Percentiles rank a stretch among this genome's conserved stretches.
Conservation (phyloP, 1,140 invertebrate species). For the Macrosteles quadrilineatus region DNA sequence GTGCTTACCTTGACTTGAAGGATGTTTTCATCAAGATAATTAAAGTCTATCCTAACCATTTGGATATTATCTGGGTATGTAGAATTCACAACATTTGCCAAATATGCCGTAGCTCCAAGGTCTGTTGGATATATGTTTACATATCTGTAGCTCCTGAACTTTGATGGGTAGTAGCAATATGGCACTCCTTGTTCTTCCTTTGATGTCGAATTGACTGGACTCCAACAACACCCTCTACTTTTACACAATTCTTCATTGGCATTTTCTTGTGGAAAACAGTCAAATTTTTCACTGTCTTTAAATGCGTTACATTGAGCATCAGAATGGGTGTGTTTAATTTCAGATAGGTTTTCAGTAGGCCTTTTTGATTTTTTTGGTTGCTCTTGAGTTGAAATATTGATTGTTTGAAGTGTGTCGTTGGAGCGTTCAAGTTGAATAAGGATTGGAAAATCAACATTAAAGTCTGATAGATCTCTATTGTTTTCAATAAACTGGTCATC, state of each 20-base stretch:
- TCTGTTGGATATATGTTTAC: slow-evolving; percentile 59
- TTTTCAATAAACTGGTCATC: background rate
- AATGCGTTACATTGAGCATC: slow-evolving; percentile 47
- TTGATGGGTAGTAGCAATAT: slow-evolving; percentile 68
- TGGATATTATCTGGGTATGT: slow-evolving; percentile 67
- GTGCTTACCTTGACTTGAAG: slow-evolving; percentile 68
- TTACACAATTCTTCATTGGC: slow-evolving; percentile 63
- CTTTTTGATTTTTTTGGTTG: too few species aligned
- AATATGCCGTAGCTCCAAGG: slow-evolving; percentile 58
- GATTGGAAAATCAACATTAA: background rate
- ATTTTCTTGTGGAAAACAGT: slow-evolving; percentile 72
- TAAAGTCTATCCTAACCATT: slow-evolving; percentile 61
- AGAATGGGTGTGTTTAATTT: background rate
- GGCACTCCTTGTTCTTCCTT: slow-evolving; percentile 36
- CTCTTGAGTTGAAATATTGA: too few species aligned
- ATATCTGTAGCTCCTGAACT: slow-evolving; percentile 65
- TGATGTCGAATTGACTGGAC: slow-evolving; percentile 31
- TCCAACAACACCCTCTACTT: slow-evolving; percentile 73
- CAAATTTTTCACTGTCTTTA: slow-evolving; percentile 61
- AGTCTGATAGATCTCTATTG: background rate
- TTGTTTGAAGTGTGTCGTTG: background rate
- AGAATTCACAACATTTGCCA: slow-evolving; percentile 57
- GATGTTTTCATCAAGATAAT: slow-evolving; percentile 61
- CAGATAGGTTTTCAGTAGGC: too few species aligned
- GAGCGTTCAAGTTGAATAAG: background rate